Base-by-base conservation (phyloP, 1,140 invertebrate species). In the Tetranychus urticae region DNA sequence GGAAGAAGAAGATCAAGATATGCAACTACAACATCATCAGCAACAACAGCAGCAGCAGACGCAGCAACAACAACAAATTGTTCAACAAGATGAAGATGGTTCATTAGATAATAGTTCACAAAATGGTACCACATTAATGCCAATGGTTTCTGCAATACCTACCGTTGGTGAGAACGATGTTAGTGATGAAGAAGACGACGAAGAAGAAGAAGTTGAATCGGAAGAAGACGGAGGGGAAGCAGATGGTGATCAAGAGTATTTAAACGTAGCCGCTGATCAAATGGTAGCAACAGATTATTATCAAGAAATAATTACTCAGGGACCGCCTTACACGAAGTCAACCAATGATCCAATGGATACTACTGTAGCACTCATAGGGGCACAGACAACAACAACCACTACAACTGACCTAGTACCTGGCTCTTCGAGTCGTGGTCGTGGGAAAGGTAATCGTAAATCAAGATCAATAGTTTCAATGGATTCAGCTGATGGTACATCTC, bases 391-490 rank as follows among this genome's bases (percentile, higher is more conserved):
- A 10, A 42, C 39, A 42, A 42, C 39, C 5, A 31, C 60, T 10
- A 55, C 50, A 37, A 58, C 56, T 33, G 13, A 23, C n/a, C 36
- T 39, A 34, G 14, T 56, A 31, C 55, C 55, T 39, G 33, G 14
- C 12, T 39, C 55, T 6, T 45, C 10, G 31, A 36, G 6, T 31
- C 57, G 56, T 6, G 58, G 48, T 37, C 50, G 56, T 58, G 64
- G 64, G 13, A 64, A 65, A 60, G 64, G 64, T 13, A 65, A 65
- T 42, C 52, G 64, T 34, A 65, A 65, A 50, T 61, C 63, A 23
- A 62, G 63, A 56, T 39, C 50, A 13, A 58, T 64, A n/a, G 58
- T 54, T 54, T 56, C 45, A 5, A 57, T 59, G n/a, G 63, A 55
- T 45, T 34, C 42, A 33, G 33, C 35, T 8, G 54, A 37, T 33